Conservation (phyloP, 2,888 invertebrate species). For the Meiosimyza platycephala region DNA sequence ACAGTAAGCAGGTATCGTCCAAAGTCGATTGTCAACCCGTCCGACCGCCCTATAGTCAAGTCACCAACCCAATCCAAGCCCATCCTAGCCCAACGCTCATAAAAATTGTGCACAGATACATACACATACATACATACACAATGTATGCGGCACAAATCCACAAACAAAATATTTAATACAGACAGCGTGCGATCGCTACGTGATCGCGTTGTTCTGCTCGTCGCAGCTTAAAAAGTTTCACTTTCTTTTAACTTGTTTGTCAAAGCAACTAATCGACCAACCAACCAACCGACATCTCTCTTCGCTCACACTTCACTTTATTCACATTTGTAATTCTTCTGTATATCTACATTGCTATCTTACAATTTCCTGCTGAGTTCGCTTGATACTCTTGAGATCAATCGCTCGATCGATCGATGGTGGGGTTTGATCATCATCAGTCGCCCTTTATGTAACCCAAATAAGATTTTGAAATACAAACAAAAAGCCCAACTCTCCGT, state of each 20-base stretch:
- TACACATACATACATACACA: not conserved
- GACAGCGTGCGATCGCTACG: conserved; percentile 22
- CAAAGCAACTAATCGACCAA: not conserved
- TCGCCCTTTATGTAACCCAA: conserved; percentile 18
- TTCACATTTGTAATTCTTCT: not conserved
- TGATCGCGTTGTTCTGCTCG: conserved; percentile 33
- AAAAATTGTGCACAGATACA: not conserved
- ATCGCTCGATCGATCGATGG: not conserved
- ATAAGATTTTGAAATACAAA: conserved; percentile 2
- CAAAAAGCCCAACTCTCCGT: not conserved
- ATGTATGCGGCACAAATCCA: not conserved
- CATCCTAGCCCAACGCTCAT: conserved; percentile 1
- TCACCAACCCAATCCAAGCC: not conserved
- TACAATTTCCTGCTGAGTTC: not conserved
- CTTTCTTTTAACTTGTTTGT: conserved; percentile 32
- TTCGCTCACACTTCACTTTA: not conserved
- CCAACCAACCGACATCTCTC: not conserved
- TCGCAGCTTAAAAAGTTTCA: conserved; percentile 23
- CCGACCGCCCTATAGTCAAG: not conserved
- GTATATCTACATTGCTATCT: not conserved
- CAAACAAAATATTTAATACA: conserved; percentile 1
- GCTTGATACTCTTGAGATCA: not conserved
- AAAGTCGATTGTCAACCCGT: too few species aligned
- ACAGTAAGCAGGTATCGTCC: too few species aligned
- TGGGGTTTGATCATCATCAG: not conserved